These are phyloP conservation scores for Scaptomyza cyrtandrae DNA, from an alignment of 2,888 invertebrate species.

Conservation along the genomic window DNA sequence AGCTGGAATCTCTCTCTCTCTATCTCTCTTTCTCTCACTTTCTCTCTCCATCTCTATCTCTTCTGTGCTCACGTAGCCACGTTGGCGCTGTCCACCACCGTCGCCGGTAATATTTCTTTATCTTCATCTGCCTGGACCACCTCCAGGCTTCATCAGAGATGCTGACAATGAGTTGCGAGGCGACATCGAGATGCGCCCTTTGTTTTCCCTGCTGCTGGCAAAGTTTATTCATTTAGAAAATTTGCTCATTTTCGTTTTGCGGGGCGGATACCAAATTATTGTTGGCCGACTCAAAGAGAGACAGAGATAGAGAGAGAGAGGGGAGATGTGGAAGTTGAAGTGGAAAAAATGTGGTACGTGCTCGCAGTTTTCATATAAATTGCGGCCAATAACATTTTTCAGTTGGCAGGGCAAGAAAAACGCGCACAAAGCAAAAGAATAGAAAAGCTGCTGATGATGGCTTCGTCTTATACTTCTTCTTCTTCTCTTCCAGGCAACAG, in stretches of 20 bases:
- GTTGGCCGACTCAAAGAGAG: conserved; percentile 30
- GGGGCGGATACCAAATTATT: conserved; percentile 64
- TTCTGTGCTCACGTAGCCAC: conserved; percentile 55
- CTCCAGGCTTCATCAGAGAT: conserved; percentile 36
- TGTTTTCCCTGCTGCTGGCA: conserved; percentile 56
- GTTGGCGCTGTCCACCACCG: conserved; percentile 59
- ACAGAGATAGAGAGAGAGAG: neutral
- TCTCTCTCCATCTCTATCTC: neutral
- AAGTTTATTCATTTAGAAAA: conserved; percentile 83
- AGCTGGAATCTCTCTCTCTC: conserved; percentile 41
- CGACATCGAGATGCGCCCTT: conserved; percentile 62
- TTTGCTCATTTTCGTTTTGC: conserved; percentile 74
- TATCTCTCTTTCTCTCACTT: neutral
- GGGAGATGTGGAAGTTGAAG: too few relatives aligned
- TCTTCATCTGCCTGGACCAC: conserved; percentile 38
- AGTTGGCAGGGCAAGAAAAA: conserved; percentile 73
- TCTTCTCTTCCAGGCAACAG: conserved; percentile 26
- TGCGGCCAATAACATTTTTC: conserved; percentile 81
- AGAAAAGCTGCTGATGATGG: conserved; percentile 80
- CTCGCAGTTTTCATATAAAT: conserved; percentile 80
- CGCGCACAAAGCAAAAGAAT: conserved; percentile 69
- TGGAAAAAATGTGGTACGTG: conserved; percentile 67
- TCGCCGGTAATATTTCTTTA: conserved; percentile 74
- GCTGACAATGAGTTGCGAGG: conserved; percentile 64
- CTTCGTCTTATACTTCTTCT: conserved; percentile 53